Conservation (phyloP, 2,113 vertebrate species). For the Thryonomys swinderianus region DNA sequence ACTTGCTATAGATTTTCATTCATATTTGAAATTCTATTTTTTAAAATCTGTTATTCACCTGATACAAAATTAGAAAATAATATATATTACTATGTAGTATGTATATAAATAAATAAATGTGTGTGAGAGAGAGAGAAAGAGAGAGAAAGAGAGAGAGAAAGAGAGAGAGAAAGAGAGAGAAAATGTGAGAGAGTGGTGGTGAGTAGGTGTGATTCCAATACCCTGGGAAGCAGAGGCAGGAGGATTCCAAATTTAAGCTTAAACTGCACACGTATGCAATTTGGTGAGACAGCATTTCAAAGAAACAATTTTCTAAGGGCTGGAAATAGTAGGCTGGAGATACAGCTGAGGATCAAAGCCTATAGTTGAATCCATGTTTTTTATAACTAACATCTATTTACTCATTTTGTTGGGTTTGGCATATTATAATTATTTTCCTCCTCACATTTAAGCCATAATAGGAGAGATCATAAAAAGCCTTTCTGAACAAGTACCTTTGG, state of each 20-base stretch:
- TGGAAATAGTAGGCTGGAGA: no score
- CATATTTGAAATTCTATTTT: background rate
- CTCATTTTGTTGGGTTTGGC: background rate
- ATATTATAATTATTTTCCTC: background rate
- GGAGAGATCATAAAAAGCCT: background rate
- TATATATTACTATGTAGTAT: no score
- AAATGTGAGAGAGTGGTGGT: no score
- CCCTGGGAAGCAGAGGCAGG: background rate
- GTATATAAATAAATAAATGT: no score
- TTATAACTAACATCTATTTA: background rate
- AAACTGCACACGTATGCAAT: background rate
- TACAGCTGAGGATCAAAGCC: background rate
- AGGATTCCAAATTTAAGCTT: background rate
- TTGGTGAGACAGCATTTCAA: background rate
- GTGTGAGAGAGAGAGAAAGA: no score
- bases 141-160: no score
- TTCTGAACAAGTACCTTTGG: background rate
- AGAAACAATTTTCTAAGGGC: no score
- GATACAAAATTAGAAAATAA: background rate
- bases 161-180: no score
- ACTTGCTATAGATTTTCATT: slow-evolving; percentile 16
- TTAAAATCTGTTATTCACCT: background rate
- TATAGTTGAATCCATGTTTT: background rate
- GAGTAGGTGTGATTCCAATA: background rate
- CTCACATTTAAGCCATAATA: background rate